phyloP scores from a whole-genome alignment of 2,888 invertebrate genomes.

The Hemaris fuciformis region DNA sequence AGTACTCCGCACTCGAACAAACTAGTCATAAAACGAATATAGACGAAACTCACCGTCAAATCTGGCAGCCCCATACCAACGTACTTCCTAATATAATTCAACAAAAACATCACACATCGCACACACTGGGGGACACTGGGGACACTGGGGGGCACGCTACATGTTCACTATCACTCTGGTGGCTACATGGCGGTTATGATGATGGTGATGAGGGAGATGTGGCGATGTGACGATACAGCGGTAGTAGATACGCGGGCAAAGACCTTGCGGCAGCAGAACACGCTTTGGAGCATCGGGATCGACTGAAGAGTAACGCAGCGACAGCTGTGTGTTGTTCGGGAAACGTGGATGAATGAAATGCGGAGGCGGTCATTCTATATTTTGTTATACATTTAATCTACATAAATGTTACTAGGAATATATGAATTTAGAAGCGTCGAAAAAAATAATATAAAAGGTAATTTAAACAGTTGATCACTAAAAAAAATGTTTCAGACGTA shows the following conservation, averaged over 20 bases:
- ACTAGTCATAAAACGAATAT: not conserved
- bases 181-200: slow-evolving; percentile 33
- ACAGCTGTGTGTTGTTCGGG: slow-evolving; percentile 22
- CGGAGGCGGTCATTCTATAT: slow-evolving; percentile 42
- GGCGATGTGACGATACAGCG: slow-evolving; percentile 16
- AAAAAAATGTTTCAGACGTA: too few relatives aligned
- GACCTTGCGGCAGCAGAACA: slow-evolving; percentile 78
- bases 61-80: slow-evolving; percentile 74
- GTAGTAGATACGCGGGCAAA: slow-evolving; percentile 25
- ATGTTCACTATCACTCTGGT: slow-evolving; percentile 33
- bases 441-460: too few relatives aligned
- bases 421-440: too few relatives aligned
- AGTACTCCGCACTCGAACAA: not conserved
- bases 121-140: slow-evolving; percentile 30
- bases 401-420: too few relatives aligned
- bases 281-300: slow-evolving; percentile 70
- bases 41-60: slow-evolving; percentile 64
- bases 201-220: slow-evolving; percentile 14
- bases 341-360: slow-evolving; percentile 21
- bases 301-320: slow-evolving; percentile 47
- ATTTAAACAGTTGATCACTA: too few relatives aligned
- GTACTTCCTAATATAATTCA: slow-evolving; percentile 60
- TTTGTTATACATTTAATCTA: not conserved
- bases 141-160: slow-evolving; percentile 21
- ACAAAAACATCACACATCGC: slow-evolving; percentile 69